Base-by-base conservation (phyloP, 1,140 invertebrate genomes). In the Geopemphigus sp. region DNA sequence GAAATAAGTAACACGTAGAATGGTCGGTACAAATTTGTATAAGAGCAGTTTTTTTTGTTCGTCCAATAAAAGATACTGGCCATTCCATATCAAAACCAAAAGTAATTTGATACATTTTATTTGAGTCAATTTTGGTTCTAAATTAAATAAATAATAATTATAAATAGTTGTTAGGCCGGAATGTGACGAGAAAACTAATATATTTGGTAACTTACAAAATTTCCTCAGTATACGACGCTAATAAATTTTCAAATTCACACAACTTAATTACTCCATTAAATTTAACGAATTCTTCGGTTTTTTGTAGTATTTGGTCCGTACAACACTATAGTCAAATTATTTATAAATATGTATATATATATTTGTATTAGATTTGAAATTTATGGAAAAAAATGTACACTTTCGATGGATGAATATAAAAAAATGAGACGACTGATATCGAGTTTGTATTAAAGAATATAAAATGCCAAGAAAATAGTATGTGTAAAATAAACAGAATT, bases 21-120 rank as follows among this genome's bases (percentile, higher is more conserved):
- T 78, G 57, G 17, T 78, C 57, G 12, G 22, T 61, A 50, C 74
- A 78, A 26, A 78, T 78, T 78, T 78, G 74, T 61, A 78, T 78
- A 12, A 78, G 57, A 26, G 74, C 74, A 47, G 74, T 78, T 78
- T 78, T 78, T 29, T 12, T 26, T 5, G n/a, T 12, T 63, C 63
- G 63, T 19, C 24, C 5, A 11, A n/a, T n/a, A 54, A 8, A 74
- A 24, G 22, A 15, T 24, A 63, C 57, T n/a, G 74, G 74, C 74
- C 74, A 78, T 61, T 78, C 74, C 74, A 61, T 59, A 61, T 78
- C 74, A 63, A 61, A 78, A 50, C 74, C 74, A 50, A 45, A 72
- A 8, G 53, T 47, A 47, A 63, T 17, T 47, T 61, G 22, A 17
- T 22, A 5, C 1, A 24, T 24, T 22, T 76, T 17, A 2, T 15